Evolutionary conservation across 2,888 invertebrate genomes (phyloP), one percentile per base, ranked within the genome.

Genomic region (Glaucopsyche alexis): DNA sequence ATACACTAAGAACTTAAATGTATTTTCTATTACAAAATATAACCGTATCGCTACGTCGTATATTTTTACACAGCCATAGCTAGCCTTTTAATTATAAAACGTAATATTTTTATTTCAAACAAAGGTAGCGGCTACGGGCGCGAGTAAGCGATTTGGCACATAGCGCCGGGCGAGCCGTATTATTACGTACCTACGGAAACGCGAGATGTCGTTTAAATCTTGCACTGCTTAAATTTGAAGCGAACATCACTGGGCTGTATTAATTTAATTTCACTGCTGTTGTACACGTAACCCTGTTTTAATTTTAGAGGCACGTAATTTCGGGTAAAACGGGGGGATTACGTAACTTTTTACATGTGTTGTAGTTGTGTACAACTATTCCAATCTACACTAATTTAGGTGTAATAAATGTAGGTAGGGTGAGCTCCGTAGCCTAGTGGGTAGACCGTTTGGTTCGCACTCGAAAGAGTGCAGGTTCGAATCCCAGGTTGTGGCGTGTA

Each of bases 171-270:
- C 86, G 84, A 85, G 83, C 86, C 87, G 84, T 83, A 89, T 91
- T 91, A 91, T 91, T 91, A 91, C 89, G 88, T 90, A 89, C 77
- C 76, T 75, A 75, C 77, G 76, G 76, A 73, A 76, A 89, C 87
- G 87, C 85, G 88, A 87, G 87, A 88, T 87, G 87, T 89, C 90
- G 87, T 86, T 91, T 91, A 90, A 91, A 91, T 90, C 90, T 89
- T 88, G 87, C 89, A 86, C 87, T 86, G 88, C 87, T 90, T 89
- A 88, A 89, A 88, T 89, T 90, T 90, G 85, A 87, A 86, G 83
- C 85, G 85, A 88, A 86, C 86, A 85, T 85, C 82, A 84, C 84
- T 82, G 82, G 83, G 82, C 84, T 83, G 80, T 85, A 87, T 87
- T 90, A 89, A 89, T 90, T 88, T 87, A 85, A 88, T 90, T 88